Percentiles rank a stretch among this genome's conserved stretches.
Evolutionary conservation across 2,797 vertebrate genomes (phyloP).

Genomic region (Erethizon dorsatum): DNA sequence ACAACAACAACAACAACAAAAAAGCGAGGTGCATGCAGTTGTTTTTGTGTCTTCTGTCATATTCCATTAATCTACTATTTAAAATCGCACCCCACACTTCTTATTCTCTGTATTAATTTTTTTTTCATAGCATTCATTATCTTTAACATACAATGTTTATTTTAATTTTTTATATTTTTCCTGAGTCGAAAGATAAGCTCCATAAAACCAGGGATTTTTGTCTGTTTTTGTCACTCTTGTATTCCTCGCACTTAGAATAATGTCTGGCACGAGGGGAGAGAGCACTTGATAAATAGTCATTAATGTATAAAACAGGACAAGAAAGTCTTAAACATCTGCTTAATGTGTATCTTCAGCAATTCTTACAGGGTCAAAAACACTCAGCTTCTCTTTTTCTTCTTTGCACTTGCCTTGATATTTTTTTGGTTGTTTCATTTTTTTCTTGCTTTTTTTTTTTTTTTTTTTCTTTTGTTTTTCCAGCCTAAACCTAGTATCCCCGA

Average conservation of each 20-base stretch:
- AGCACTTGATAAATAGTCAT: not conserved
- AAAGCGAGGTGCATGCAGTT: not conserved
- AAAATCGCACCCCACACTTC: not conserved
- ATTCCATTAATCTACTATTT: not conserved
- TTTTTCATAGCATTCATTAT: conserved; percentile 21
- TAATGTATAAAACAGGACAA: not conserved
- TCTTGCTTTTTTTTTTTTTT: not conserved
- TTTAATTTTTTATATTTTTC: not conserved
- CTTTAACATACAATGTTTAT: not conserved
- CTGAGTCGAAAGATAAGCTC: not conserved
- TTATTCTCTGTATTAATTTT: conserved; percentile 31
- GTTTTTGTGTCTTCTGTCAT: not conserved
- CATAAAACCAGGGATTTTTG: not conserved
- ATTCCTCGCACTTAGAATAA: not conserved
- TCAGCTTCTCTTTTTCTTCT: not conserved
- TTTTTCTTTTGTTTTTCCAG: not conserved
- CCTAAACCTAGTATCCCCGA: not conserved
- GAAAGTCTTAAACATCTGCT: not conserved
- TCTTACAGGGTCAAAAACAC: not conserved
- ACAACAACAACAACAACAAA: no score
- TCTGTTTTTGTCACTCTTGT: not conserved
- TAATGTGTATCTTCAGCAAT: not conserved
- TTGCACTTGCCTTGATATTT: not conserved
- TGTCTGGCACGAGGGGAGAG: not conserved
- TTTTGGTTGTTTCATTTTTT: not conserved